These are phyloP conservation scores for Aurelia coerulea DNA, from an alignment of 30 jellyfish, hydroid and myxozoan genomes.

Conservation along the genomic window DNA sequence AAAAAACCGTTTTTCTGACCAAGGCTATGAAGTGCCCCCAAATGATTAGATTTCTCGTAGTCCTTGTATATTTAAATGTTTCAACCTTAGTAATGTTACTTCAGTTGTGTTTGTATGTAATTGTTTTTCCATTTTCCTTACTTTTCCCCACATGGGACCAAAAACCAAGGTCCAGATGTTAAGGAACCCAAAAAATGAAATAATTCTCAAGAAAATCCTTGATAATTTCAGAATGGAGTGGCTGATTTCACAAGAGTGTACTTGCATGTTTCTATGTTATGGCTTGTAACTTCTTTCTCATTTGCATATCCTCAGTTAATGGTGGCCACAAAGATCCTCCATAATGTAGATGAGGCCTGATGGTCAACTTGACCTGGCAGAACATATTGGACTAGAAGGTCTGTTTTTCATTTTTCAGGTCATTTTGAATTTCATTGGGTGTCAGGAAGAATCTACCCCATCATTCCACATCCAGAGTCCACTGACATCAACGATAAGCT, in stretches of 20 bases:
- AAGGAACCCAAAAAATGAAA: too few species aligned
- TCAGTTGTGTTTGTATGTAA: too few species aligned
- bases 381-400: constrained; percentile 10
- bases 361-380: neutral
- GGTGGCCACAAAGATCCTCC: neutral
- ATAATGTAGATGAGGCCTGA: neutral
- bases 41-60: too few species aligned
- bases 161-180: too few species aligned
- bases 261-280: constrained; percentile 7
- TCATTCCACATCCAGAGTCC: constrained; percentile 8
- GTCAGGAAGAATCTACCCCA: constrained; percentile 18
- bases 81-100: too few species aligned
- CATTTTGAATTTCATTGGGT: constrained; percentile 5
- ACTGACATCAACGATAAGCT: constrained; percentile 12
- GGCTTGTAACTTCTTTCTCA: constrained; percentile 8
- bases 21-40: neutral
- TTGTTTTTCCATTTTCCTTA: too few species aligned
- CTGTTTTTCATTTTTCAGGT: constrained; percentile 4
- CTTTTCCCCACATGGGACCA: too few species aligned
- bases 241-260: neutral
- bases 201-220: too few species aligned
- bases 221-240: too few species aligned
- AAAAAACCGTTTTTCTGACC: neutral
- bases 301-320: constrained; percentile 5
- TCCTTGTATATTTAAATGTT: too few species aligned